Percentiles rank a stretch among this genome's conserved stretches.
These are phyloP conservation scores for Ceyx cyanopectus DNA, from an alignment of 2,113 vertebrate genomes.

Conservation along the genomic window DNA sequence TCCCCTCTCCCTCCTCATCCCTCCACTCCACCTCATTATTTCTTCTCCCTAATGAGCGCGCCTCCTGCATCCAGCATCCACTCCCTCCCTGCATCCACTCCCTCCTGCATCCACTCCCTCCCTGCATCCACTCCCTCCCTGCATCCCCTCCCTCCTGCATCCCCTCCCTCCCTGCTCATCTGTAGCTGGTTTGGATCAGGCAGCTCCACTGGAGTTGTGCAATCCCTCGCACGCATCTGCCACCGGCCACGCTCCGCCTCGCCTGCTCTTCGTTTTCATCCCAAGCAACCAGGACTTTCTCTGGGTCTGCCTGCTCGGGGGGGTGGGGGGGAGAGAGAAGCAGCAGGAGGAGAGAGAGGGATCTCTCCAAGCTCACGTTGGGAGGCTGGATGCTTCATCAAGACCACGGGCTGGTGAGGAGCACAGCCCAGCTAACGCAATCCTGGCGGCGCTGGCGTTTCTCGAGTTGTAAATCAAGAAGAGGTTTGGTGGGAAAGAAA, in stretches of 20 bases:
- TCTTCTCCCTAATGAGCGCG: neutral
- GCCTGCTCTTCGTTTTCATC: neutral
- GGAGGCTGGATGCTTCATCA: neutral
- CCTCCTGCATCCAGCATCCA: neutral
- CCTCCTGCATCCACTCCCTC: neutral
- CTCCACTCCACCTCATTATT: conserved; percentile 14
- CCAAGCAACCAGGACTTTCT: neutral
- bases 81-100: neutral
- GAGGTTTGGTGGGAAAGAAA: neutral
- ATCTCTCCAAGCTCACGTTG: neutral
- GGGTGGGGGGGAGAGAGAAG: no score
- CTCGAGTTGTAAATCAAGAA: neutral
- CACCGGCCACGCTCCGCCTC: conserved; percentile 17
- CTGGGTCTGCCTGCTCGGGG: neutral
- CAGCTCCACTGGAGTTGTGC: neutral
- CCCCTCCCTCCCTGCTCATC: neutral
- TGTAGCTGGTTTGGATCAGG: neutral
- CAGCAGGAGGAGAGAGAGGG: neutral
- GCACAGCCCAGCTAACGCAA: neutral
- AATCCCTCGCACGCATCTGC: neutral
- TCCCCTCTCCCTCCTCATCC: neutral
- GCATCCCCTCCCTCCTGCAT: neutral
- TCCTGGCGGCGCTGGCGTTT: neutral
- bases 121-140: neutral
- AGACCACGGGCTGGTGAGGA: neutral